Evolutionary conservation across 2,113 vertebrate species (phyloP).

Genomic region (Ceyx melanurus): DNA sequence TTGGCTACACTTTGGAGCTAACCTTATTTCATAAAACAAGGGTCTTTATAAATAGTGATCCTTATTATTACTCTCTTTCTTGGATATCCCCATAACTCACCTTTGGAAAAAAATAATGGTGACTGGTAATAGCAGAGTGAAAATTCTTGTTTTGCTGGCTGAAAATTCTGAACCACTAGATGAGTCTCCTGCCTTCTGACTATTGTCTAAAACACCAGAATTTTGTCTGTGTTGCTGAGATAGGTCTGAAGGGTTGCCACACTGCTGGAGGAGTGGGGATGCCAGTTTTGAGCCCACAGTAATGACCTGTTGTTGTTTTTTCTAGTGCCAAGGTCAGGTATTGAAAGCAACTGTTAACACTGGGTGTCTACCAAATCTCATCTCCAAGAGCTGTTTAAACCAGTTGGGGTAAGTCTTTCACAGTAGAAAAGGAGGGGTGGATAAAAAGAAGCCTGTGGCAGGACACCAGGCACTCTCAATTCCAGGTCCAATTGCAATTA

Average conservation of each 20-base stretch:
- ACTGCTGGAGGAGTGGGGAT: neutral
- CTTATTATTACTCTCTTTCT: neutral
- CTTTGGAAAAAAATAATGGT: neutral
- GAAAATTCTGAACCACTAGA: neutral
- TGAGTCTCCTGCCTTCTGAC: neutral
- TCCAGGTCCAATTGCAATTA: neutral
- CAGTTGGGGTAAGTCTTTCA: slow-evolving; percentile 83
- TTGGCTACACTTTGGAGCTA: neutral
- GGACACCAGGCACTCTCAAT: neutral
- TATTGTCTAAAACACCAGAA: neutral
- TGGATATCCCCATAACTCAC: neutral
- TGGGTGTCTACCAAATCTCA: slow-evolving; percentile 83
- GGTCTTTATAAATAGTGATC: neutral
- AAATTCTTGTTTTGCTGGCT: neutral
- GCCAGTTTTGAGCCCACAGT: neutral
- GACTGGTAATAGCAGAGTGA: neutral
- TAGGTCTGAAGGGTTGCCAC: neutral
- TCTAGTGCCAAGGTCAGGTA: slow-evolving; percentile 82
- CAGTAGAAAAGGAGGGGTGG: neutral
- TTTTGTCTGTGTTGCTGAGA: neutral
- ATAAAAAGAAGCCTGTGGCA: neutral
- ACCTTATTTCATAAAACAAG: neutral
- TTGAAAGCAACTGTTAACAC: slow-evolving; percentile 87
- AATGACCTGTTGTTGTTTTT: slow-evolving; percentile 24
- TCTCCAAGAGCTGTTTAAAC: slow-evolving; percentile 85